Evolutionary conservation across 2,888 invertebrate species (phyloP), one percentile per base, ranked within the genome.

Genomic region (Venustoraphidia nigricollis): DNA sequence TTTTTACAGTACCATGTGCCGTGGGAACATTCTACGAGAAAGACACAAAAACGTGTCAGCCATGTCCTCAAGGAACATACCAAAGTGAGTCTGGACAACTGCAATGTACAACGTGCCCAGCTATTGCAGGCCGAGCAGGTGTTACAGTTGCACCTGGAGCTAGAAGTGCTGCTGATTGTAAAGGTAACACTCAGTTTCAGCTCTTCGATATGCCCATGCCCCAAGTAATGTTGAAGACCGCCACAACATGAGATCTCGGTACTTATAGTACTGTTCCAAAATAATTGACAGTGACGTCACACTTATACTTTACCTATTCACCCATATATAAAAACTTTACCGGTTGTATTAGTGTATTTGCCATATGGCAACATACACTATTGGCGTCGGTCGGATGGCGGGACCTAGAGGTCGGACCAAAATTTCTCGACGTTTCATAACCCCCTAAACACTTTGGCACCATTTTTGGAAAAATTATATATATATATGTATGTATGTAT

Each of bases 81-180:
- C 96, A 96, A 66, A 92, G 94, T 52, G 91, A 93, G 67, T 79
- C 86, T 2, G 93, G 93, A 1, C 91, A 93, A 62, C 68, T 83
- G 41, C 85, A 86, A 59, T 97, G 97, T 67, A 84, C 81, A 44
- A 72, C 84, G 44, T 97, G 97, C 65, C 94, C 95, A 1, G 74
- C 79, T 3, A 92, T 93, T 51, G 88, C 90, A 11, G 92, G 91
- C n/a, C 79, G 89, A 55, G 75, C 83, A 3, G 92, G 92, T 48
- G 92, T 92, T 8, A 93, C 93, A 0, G 81, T 89, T 48, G 83
- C 87, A 10, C 75, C 82, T 3, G 93, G 93, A 34, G 90, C 93
- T 0, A 75, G 92, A 55, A 89, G 88, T 54, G 88, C 89, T 34
- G 82, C 83, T 13, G 88, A 91, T 63, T 93, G 92, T 62, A 92